Base-by-base conservation (phyloP, 2,113 vertebrate species). In the Zosterops lateralis region DNA sequence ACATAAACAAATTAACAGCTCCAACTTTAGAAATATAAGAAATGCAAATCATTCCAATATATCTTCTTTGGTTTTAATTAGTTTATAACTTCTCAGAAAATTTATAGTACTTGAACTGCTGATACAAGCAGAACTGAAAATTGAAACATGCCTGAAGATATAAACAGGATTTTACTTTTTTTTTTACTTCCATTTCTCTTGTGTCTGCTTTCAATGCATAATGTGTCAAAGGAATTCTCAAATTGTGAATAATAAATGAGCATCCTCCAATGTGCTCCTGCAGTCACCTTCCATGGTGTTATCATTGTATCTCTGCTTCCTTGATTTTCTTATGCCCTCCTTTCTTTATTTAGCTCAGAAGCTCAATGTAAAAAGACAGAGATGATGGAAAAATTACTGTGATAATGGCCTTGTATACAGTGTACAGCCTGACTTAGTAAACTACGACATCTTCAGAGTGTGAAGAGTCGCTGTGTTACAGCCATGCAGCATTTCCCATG, bases 1-100 rank as follows among this genome's bases (percentile, higher is more conserved):
- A 61, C 17, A 48, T 65, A 87, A 91, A 91, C 44, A 84, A 84
- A 90, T 90, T 68, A 75, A 70, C 47, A 70, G 15, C 15, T 95
- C 12, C 66, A 32, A 64, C 34, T 87, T 89, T n/a, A 89, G 75
- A 82, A 94, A 86, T 74, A 42, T 29, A 82, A 94, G n/a, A 89
- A 90, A 85, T 89, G 44, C 29, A 94, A 89, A 95, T 92, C 4
- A 47, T 74, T 72, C 14, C 38, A 68, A 42, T 71, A 24, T 56
- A 60, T 89, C 87, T 94, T 80, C 9, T 75, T 85, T 73, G 50
- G 5, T 9, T 92, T 88, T 91, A 95, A 92, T 95, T 93, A 86
- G 40, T 90, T 89, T 92, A 58, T 58, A 62, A 40, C 40, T 74
- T 87, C 56, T 92, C 29, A 75, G 47, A 87, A 73, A 71, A 93